These are phyloP conservation scores for Acronicta alni DNA, from an alignment of 2,888 invertebrate species.

Conservation along the genomic window DNA sequence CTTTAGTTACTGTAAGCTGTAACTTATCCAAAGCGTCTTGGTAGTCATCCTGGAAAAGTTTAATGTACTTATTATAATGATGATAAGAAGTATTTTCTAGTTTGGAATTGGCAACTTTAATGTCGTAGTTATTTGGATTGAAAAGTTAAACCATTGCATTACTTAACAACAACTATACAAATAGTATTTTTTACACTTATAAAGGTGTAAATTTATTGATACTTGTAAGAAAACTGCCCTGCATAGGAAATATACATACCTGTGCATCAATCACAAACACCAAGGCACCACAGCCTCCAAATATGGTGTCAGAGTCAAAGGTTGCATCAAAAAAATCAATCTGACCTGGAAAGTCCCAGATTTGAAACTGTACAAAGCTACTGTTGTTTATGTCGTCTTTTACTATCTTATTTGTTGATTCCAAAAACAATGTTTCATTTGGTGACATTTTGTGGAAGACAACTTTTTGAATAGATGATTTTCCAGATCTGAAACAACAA, in stretches of 20 bases:
- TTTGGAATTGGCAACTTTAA: no score
- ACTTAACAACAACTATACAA: no score
- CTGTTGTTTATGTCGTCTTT: slow-evolving; percentile 99
- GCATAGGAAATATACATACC: slow-evolving; percentile 72
- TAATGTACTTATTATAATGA: no score
- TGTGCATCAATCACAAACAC: slow-evolving; percentile 99
- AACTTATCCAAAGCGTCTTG: slow-evolving; percentile 98
- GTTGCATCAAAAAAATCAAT: slow-evolving; percentile 99
- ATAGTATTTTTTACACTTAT: no score
- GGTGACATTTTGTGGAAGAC: slow-evolving; percentile 99
- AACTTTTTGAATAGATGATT: slow-evolving; percentile 99
- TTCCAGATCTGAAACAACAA: slow-evolving; percentile 94
- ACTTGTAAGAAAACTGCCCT: no score
- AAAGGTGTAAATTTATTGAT: no score
- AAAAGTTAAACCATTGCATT: no score
- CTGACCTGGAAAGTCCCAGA: slow-evolving; percentile 99
- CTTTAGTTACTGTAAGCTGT: slow-evolving; percentile 97
- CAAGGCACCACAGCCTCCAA: slow-evolving; percentile 98
- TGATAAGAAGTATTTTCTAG: no score
- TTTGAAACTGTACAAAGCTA: slow-evolving; percentile 99
- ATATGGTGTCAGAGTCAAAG: slow-evolving; percentile 98
- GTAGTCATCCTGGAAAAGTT: slow-evolving; percentile 95
- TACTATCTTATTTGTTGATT: slow-evolving; percentile 99
- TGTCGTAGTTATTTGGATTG: no score
- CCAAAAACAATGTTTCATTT: slow-evolving; percentile 99